Evolutionary conservation across 2,113 vertebrate genomes (phyloP).

Genomic region (Leucopsar rothschildi): DNA sequence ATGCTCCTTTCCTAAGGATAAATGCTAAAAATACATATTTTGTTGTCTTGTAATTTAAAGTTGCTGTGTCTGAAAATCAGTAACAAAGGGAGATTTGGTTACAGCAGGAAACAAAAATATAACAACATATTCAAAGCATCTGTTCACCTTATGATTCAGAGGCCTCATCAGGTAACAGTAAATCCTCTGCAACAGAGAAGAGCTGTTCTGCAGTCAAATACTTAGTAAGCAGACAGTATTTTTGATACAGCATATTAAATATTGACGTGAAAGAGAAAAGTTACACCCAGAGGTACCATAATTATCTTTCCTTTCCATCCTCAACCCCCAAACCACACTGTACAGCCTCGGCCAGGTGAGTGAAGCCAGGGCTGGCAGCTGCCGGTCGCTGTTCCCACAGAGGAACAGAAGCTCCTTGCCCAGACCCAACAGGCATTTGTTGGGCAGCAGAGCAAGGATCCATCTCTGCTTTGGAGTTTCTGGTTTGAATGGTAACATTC

Average conservation of each 20-base stretch:
- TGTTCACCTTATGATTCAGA: neutral
- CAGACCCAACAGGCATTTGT: accelerated
- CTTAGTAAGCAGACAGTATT: neutral
- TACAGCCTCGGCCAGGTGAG: too few species aligned
- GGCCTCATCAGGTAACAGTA: neutral
- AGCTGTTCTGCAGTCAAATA: neutral
- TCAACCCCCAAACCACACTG: accelerated
- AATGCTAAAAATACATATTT: neutral
- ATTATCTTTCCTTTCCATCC: neutral
- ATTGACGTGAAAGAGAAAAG: neutral
- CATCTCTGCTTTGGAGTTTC: neutral
- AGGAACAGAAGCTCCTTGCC: accelerated
- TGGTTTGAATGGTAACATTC: accelerated
- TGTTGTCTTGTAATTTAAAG: neutral
- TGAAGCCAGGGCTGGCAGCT: neutral
- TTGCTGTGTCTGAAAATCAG: neutral
- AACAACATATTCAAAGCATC: neutral
- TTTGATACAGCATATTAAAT: neutral
- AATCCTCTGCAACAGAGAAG: neutral
- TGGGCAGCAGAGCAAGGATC: neutral
- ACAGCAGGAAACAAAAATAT: neutral
- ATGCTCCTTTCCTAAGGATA: neutral
- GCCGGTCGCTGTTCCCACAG: neutral
- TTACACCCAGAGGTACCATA: neutral
- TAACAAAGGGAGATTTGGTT: neutral